phyloP scores from a whole-genome alignment of 2,113 vertebrate species.

The Carassius gibelio region DNA sequence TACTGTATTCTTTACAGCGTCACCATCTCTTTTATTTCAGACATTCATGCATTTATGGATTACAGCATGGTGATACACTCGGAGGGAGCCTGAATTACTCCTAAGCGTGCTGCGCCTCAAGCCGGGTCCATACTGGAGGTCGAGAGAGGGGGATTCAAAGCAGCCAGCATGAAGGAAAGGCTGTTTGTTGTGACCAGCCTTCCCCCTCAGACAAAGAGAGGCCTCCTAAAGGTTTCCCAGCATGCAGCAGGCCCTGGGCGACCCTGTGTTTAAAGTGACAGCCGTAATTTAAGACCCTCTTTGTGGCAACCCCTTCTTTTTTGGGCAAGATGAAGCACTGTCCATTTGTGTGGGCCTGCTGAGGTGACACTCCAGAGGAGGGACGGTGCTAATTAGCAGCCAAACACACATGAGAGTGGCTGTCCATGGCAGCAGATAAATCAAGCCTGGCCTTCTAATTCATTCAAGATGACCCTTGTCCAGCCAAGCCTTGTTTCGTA shows the following conservation, averaged over 20 bases:
- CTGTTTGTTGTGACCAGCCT: slow-evolving; percentile 52
- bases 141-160: slow-evolving; percentile 43
- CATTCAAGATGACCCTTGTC: slow-evolving; percentile 55
- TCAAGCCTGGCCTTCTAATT: slow-evolving; percentile 52
- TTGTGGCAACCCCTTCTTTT: slow-evolving; percentile 53
- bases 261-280: slow-evolving; percentile 56
- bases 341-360: slow-evolving; percentile 45
- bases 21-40: slow-evolving; percentile 54
- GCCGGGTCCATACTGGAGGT: slow-evolving; percentile 38
- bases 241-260: slow-evolving; percentile 43
- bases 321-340: slow-evolving; percentile 51
- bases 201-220: slow-evolving; percentile 51
- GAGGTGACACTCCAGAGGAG: slow-evolving; percentile 50
- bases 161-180: slow-evolving; percentile 24
- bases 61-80: slow-evolving; percentile 35
- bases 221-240: slow-evolving; percentile 52
- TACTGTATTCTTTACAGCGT: slow-evolving; percentile 28
- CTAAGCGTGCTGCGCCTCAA: slow-evolving; percentile 54
- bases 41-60: slow-evolving; percentile 64
- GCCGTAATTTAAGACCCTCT: slow-evolving; percentile 60
- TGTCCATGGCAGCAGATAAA: slow-evolving; percentile 54
- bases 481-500: slow-evolving; percentile 41
- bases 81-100: slow-evolving; percentile 64
- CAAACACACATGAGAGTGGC: slow-evolving; percentile 52
- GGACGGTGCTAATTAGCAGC: slow-evolving; percentile 53